A percentile compares a stretch with the other conserved stretches of the same genome.
phyloP scores from a whole-genome alignment of 2,113 vertebrate genomes.

The Drymodes brunneopygia region DNA sequence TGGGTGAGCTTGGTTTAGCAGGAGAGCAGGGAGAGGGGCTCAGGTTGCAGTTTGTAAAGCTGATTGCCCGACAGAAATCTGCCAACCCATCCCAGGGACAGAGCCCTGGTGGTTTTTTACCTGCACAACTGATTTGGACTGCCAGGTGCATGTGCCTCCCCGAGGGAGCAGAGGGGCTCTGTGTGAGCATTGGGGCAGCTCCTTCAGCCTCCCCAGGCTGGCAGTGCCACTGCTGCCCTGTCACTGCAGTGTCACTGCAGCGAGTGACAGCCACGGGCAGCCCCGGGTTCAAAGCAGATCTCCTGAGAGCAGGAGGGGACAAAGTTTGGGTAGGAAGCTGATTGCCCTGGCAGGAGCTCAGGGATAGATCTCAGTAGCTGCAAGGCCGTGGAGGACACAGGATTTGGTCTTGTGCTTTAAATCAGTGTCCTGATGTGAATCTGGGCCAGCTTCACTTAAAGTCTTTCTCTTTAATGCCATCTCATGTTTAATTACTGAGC shows the following conservation, averaged over 20 bases:
- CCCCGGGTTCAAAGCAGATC: background rate
- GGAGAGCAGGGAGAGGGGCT: background rate
- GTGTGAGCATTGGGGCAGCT: fast-evolving
- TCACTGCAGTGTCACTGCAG: background rate
- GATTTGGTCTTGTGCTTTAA: background rate
- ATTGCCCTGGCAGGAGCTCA: background rate
- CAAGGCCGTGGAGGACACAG: background rate
- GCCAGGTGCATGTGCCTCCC: fast-evolving
- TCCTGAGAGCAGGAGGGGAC: background rate
- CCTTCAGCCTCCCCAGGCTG: fast-evolving
- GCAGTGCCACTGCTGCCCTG: fast-evolving
- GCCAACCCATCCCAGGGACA: background rate
- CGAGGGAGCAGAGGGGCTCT: background rate
- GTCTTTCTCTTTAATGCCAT: background rate
- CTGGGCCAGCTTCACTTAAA: background rate
- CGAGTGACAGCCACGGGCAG: background rate
- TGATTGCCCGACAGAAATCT: fast-evolving
- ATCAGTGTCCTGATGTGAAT: background rate
- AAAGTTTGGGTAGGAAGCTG: background rate
- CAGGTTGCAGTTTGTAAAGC: fast-evolving
- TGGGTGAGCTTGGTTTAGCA: background rate
- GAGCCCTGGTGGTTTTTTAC: background rate
- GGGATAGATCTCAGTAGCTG: background rate
- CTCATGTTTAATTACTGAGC: slow-evolving; percentile 2
- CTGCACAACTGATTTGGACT: background rate